phyloP scores from a whole-genome alignment of 2,113 vertebrate genomes.

The Thermophis baileyi region DNA sequence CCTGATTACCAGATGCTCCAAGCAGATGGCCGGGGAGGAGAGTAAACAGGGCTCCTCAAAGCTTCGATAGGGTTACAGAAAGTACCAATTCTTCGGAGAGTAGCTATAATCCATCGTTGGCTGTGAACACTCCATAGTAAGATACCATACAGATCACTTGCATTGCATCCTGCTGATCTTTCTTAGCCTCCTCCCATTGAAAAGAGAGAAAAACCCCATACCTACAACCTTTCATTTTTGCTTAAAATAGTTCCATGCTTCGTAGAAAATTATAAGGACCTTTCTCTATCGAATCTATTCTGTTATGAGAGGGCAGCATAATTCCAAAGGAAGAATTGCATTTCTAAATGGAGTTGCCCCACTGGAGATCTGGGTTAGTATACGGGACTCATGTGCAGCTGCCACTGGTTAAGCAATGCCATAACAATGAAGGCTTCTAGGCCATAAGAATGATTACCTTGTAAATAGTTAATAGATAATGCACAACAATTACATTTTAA shows the following conservation, averaged over 20 bases:
- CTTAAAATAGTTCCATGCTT: background rate
- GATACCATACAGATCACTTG: background rate
- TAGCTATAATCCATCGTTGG: constrained; percentile 46
- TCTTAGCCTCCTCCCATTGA: background rate
- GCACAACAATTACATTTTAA: background rate
- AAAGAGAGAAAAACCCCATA: background rate
- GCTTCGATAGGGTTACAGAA: constrained; percentile 74
- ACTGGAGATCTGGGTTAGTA: background rate
- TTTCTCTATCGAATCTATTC: background rate
- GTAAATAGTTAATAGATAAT: background rate
- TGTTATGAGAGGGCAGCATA: background rate
- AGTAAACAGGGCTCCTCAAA: constrained; percentile 71
- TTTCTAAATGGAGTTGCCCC: background rate
- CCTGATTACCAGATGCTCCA: constrained; percentile 82
- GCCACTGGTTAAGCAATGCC: background rate
- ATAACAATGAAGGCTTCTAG: background rate
- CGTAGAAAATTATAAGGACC: background rate
- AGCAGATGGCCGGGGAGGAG: constrained; percentile 79
- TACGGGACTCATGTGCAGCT: background rate
- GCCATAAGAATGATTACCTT: background rate
- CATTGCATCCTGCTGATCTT: background rate
- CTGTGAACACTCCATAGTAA: constrained; percentile 33
- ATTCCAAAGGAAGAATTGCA: background rate
- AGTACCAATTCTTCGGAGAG: constrained; percentile 68
- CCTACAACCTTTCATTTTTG: background rate